Percentiles rank a stretch among this genome's conserved stretches.
phyloP scores from a whole-genome alignment of 2,113 vertebrate species.

The Xiphias gladius region DNA sequence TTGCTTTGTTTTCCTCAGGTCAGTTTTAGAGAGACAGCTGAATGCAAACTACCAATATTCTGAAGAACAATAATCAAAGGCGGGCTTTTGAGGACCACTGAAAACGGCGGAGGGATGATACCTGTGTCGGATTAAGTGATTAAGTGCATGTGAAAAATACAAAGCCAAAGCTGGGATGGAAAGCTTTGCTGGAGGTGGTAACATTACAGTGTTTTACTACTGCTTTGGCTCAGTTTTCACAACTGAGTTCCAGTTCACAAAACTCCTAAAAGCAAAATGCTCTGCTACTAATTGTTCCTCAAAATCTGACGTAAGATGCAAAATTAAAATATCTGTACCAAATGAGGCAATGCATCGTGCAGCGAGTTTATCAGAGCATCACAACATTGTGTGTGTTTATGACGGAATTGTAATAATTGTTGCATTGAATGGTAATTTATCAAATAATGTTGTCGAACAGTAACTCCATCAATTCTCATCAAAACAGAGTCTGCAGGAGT shows the following conservation, averaged over 20 bases:
- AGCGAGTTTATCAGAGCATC: not conserved
- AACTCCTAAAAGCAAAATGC: not conserved
- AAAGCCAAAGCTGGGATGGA: not conserved
- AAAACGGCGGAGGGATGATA: not conserved
- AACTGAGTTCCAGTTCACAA: not conserved
- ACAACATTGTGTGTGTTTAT: not conserved
- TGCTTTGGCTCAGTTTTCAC: not conserved
- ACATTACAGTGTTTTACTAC: not conserved
- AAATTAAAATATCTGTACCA: not conserved
- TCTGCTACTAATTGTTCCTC: not conserved
- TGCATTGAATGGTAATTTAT: not conserved
- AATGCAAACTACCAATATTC: not conserved
- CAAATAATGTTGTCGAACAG: not conserved
- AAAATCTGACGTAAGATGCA: not conserved
- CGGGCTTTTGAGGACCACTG: not conserved
- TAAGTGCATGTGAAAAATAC: not conserved
- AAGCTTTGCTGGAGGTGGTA: not conserved
- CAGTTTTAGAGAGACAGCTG: slow-evolving; percentile 9
- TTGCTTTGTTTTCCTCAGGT: slow-evolving; percentile 30
- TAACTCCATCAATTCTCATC: not conserved
- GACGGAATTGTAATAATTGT: not conserved
- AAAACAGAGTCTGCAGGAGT: not conserved
- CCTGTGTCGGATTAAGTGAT: not conserved
- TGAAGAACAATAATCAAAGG: not conserved
- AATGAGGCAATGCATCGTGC: not conserved